These are phyloP conservation scores for Tillus elongatus DNA, from an alignment of 2,888 invertebrate genomes.

Conservation along the genomic window DNA sequence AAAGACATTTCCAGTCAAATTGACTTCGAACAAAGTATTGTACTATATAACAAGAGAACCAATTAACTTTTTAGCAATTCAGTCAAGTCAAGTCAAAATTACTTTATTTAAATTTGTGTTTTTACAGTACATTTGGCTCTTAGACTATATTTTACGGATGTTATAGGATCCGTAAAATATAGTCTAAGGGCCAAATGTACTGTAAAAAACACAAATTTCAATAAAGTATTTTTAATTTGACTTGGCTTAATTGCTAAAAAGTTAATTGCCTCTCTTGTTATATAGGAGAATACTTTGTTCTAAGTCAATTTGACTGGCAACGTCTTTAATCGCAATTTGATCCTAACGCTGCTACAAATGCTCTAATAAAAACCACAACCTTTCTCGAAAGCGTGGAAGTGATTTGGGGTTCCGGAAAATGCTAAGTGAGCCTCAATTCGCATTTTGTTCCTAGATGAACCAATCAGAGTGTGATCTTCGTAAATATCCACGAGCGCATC, in stretches of 20 bases:
- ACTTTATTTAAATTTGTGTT: no score
- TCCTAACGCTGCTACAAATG: conserved; percentile 13
- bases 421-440: conserved; percentile 4
- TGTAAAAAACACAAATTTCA: no score
- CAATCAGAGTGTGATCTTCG: conserved; percentile 4
- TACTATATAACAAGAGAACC: not conserved
- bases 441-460: not conserved
- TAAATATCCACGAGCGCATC: conserved; percentile 6
- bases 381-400: conserved; percentile 13
- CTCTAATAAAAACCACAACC: conserved; percentile 10
- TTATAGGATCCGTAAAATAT: no score
- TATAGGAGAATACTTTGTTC: not conserved
- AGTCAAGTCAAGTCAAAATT: no score
- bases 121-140: no score
- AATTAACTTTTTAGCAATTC: not conserved
- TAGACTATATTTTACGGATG: no score
- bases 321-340: conserved; percentile 14
- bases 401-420: conserved; percentile 12
- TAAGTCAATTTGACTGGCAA: conserved; percentile 1
- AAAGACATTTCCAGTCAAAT: conserved; percentile 9
- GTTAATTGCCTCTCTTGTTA: not conserved
- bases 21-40: not conserved
- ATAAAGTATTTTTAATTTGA: no score
- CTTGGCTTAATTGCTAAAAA: no score
- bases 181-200: no score